A percentile compares a stretch with the other conserved stretches of the same genome.
These are phyloP conservation scores for Dipodomys spectabilis DNA, from an alignment of 2,113 vertebrate genomes.

Conservation along the genomic window DNA sequence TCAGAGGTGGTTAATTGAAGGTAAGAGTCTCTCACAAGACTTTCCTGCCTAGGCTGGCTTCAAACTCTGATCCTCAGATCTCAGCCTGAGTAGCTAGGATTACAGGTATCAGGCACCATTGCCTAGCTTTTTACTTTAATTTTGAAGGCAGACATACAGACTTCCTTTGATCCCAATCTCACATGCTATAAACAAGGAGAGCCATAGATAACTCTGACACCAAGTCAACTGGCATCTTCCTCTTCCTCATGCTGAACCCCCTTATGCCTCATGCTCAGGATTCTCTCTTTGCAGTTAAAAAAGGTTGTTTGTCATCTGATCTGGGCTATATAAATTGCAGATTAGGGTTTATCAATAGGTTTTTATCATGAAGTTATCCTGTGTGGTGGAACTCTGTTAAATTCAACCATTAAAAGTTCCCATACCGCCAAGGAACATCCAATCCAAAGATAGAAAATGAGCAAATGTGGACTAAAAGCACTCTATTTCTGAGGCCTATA, in stretches of 20 bases:
- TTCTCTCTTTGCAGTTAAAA: background rate
- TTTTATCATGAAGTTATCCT: background rate
- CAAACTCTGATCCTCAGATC: too few relatives aligned
- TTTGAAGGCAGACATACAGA: conserved; percentile 6
- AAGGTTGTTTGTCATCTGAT: background rate
- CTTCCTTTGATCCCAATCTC: background rate
- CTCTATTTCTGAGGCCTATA: background rate
- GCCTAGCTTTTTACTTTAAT: background rate
- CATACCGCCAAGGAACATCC: background rate
- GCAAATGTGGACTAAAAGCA: background rate
- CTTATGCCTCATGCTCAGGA: background rate
- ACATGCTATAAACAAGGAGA: background rate
- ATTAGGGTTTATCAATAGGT: background rate
- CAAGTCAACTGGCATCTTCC: background rate
- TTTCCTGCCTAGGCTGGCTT: too few relatives aligned
- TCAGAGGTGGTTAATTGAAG: too few relatives aligned
- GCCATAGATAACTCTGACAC: background rate
- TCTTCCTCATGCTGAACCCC: background rate
- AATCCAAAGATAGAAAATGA: background rate
- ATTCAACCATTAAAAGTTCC: background rate
- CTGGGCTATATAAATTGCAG: conserved; percentile 20
- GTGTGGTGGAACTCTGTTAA: background rate
- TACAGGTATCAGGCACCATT: too few relatives aligned
- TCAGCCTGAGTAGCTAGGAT: too few relatives aligned
- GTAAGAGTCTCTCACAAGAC: too few relatives aligned